Evolutionary conservation across 2,113 vertebrate genomes (phyloP).

Genomic region (Delphinapterus leucas): DNA sequence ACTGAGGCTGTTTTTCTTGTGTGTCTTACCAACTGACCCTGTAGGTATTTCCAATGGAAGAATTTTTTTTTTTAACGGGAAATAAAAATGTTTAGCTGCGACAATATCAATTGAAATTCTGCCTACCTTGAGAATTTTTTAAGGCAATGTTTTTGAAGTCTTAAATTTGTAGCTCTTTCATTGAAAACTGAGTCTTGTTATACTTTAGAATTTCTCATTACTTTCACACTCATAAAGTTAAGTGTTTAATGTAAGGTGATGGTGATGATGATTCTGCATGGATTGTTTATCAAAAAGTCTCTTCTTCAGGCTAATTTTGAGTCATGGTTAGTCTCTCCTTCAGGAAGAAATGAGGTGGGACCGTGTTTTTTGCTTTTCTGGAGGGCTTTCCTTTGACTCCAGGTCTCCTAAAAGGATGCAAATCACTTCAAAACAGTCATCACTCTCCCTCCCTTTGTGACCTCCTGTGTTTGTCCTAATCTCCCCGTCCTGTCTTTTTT

Average conservation of each 20-base stretch:
- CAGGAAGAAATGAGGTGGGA: background rate
- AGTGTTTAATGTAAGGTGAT: background rate
- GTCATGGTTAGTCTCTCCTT: background rate
- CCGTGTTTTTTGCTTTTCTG: background rate
- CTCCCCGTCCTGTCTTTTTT: background rate
- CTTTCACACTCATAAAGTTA: background rate
- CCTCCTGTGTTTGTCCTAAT: background rate
- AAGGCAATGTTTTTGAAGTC: background rate
- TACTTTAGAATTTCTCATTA: background rate
- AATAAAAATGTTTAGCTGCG: background rate
- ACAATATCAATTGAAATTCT: background rate
- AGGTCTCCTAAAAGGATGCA: constrained; percentile 1
- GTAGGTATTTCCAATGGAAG: background rate
- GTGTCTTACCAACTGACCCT: background rate
- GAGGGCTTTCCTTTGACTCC: background rate
- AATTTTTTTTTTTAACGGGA: background rate
- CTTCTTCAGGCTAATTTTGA: background rate
- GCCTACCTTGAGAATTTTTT: background rate
- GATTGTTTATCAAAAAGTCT: background rate
- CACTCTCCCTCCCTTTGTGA: background rate
- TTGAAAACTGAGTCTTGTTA: background rate
- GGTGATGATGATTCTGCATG: background rate
- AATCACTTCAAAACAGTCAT: background rate
- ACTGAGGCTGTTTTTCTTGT: background rate
- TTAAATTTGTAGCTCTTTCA: background rate